These are phyloP conservation scores for Calephelis virginiensis DNA, from an alignment of 1,140 invertebrate species.

Conservation along the genomic window DNA sequence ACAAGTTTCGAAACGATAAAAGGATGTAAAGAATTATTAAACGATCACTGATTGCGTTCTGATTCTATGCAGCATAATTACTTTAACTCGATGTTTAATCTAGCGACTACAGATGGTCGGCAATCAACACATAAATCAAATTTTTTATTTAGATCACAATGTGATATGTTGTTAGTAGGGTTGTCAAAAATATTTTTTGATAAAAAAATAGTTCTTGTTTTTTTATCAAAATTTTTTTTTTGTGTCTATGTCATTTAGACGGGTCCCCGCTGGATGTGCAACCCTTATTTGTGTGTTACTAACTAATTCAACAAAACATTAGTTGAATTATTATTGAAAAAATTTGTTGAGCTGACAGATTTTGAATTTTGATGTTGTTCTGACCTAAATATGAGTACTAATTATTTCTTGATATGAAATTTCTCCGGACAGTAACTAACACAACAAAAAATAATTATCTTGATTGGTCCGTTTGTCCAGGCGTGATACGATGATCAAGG, in stretches of 20 bases:
- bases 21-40: constrained; percentile 6
- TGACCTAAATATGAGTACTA: too few species aligned
- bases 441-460: too few species aligned
- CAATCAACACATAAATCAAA: constrained; percentile 5
- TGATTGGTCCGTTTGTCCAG: too few species aligned
- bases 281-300: too few species aligned
- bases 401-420: too few species aligned
- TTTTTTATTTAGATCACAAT: constrained; percentile 12
- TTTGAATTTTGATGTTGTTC: too few species aligned
- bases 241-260: not conserved
- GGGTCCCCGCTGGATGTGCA: too few species aligned
- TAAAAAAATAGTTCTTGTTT: not conserved
- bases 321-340: too few species aligned
- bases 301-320: too few species aligned
- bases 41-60: constrained; percentile 9
- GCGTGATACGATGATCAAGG: too few species aligned
- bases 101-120: constrained; percentile 11
- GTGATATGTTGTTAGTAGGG: constrained; percentile 2
- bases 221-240: not conserved
- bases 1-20: constrained; percentile 3
- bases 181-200: not conserved
- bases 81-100: constrained; percentile 1
- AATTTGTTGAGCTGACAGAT: too few species aligned
- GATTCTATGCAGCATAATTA: constrained; percentile 7
- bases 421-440: too few species aligned